Base-by-base conservation (phyloP, 2,113 vertebrate species). In the Synodontis membranacea region DNA sequence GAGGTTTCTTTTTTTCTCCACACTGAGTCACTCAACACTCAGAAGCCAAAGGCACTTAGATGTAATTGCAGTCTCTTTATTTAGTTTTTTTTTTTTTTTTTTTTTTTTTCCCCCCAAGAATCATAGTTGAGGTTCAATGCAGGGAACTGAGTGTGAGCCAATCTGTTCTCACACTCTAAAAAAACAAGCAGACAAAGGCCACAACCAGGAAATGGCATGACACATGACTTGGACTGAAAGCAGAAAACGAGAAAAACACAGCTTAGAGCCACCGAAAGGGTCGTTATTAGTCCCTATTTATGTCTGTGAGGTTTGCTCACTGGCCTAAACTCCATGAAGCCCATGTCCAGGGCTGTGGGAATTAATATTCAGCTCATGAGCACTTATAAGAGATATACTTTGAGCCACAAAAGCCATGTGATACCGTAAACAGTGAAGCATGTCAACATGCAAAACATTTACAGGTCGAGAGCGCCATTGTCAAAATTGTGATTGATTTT, bases 1-100 rank as follows among this genome's bases (percentile, higher is more conserved):
- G 50, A 83, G 34, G 37, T 54, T 83, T 44, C 11, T 46, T 50
- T 78, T 78, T 34, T 56, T 6, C 7, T 25, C 15, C 31, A 56
- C 78, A 80, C 14, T 0, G n/a, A 79, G 46, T 80, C 52, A 56
- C 31, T 56, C 50, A 54, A 56, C 78, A 80, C 50, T 56, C 78
- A 39, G 50, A 80, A 56, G 78, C 50, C 78, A 54, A 31, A 56
- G 50, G 78, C 78, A 80, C 78, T 80, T 80, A 56, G 19, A 50
- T 34, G 39, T 80, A 80, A 80, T 80, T 80, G 50, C 76, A 80
- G 50, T 56, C 78, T 80, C 78, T 79, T 79, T 80, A 80, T 80
- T 80, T 80, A 80, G 50, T 54, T 39, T 23, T 56, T 74, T 74
- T 44, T 39, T 37, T 21, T 15, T 25, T 42, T 25, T 34, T 50